These are phyloP conservation scores for Nebria salina DNA, from an alignment of 2,888 invertebrate species.

Conservation along the genomic window DNA sequence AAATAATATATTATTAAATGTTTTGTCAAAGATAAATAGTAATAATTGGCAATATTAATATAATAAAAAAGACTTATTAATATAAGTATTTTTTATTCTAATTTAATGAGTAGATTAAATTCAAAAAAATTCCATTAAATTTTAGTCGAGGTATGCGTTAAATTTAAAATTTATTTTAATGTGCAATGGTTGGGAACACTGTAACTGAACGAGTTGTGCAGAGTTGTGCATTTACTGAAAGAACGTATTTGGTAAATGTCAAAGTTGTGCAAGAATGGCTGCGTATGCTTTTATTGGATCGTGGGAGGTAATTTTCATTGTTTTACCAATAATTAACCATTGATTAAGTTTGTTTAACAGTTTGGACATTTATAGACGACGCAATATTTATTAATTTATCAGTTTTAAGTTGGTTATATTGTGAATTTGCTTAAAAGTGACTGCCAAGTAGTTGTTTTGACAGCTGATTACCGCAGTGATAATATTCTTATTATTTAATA, in stretches of 20 bases:
- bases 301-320: constrained; percentile 64
- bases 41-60: background rate
- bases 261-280: constrained; percentile 55
- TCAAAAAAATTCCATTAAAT: background rate
- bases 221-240: background rate
- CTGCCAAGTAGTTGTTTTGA: constrained; percentile 13
- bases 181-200: constrained; percentile 9
- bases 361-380: constrained; percentile 12
- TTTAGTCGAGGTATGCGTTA: background rate
- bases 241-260: constrained; percentile 23
- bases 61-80: background rate
- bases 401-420: background rate
- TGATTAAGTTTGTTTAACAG: constrained; percentile 10
- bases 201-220: background rate
- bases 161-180: constrained; percentile 1
- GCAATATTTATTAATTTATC: background rate
- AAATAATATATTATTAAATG: no score
- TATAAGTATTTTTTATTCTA: background rate
- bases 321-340: background rate
- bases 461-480: constrained; percentile 8
- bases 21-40: no score
- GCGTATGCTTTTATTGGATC: constrained; percentile 65
- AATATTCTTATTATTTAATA: background rate
- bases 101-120: background rate
- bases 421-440: background rate